Evolutionary conservation across 2,888 invertebrate genomes (phyloP).

Genomic region (Ornithoptera priamus): DNA sequence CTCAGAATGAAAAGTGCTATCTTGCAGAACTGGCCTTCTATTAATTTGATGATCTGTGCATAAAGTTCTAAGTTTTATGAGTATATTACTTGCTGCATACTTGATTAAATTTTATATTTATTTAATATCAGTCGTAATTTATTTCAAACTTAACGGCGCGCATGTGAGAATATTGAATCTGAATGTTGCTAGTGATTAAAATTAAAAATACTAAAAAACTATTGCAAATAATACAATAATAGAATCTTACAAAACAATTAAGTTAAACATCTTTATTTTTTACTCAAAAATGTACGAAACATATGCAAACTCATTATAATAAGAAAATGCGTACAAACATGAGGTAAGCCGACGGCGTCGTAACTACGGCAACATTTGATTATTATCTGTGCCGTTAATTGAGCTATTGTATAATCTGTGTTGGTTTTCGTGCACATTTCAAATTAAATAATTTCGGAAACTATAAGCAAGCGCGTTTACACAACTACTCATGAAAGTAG

Average conservation of each 20-base stretch:
- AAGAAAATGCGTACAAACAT: constrained; percentile 5
- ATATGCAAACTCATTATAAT: not conserved
- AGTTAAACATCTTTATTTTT: not conserved
- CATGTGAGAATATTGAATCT: too few relatives aligned
- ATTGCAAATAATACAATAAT: not conserved
- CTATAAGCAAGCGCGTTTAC: not conserved
- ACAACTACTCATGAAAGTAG: not conserved
- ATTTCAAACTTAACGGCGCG: too few relatives aligned
- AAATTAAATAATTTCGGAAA: not conserved
- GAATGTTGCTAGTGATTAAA: too few relatives aligned
- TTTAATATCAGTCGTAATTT: too few relatives aligned
- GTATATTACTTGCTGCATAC: not conserved
- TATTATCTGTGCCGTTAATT: constrained; percentile 23
- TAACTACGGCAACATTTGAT: constrained; percentile 21
- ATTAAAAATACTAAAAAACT: not conserved
- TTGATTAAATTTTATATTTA: too few relatives aligned
- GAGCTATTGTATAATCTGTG: constrained; percentile 22
- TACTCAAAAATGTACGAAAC: constrained; percentile 13
- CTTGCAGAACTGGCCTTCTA: not conserved
- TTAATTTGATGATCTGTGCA: not conserved
- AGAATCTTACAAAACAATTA: not conserved
- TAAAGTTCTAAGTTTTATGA: not conserved
- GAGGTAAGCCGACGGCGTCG: constrained; percentile 19
- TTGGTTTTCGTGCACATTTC: constrained; percentile 8
- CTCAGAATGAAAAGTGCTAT: not conserved